Evolutionary conservation across 2,797 vertebrate genomes (phyloP).

Genomic region (Otolemur crassicaudatus): DNA sequence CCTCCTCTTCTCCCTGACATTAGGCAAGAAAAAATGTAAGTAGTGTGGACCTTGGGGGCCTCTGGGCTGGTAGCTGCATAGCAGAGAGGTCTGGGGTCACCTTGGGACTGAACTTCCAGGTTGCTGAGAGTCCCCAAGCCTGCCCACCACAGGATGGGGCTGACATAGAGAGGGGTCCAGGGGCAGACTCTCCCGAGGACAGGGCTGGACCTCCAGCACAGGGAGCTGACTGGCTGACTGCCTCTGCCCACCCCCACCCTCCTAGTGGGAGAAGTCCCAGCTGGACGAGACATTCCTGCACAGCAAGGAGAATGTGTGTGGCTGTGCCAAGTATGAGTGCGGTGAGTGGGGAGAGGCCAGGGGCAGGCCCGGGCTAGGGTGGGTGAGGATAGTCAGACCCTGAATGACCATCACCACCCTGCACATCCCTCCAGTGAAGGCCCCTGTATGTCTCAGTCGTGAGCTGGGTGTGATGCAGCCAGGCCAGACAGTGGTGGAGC

Average conservation of each 20-base stretch:
- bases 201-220: rapidly evolving
- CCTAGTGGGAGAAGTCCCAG: slow-evolving; percentile 94
- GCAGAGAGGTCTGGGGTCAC: background rate
- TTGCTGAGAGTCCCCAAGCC: background rate
- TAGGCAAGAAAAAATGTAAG: background rate
- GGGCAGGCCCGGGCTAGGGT: background rate
- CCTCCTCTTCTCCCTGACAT: background rate
- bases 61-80: background rate
- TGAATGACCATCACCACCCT: background rate
- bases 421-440: slow-evolving; percentile 88
- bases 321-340: slow-evolving; percentile 94
- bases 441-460: slow-evolving; percentile 93
- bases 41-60: background rate
- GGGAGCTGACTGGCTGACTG: background rate
- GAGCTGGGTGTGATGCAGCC: slow-evolving; percentile 93
- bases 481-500: slow-evolving; percentile 95
- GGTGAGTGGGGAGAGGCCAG: slow-evolving; percentile 88
- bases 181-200: background rate
- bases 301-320: slow-evolving; percentile 92
- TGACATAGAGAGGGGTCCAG: background rate
- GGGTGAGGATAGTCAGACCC: background rate
- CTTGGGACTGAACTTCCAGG: background rate
- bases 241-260: background rate
- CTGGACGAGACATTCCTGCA: slow-evolving; percentile 91
- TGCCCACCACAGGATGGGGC: background rate